Percentiles rank a stretch among this genome's conserved stretches.
Evolutionary conservation across 1,140 invertebrate genomes (phyloP).

Genomic region (Cryptotermes secundus): DNA sequence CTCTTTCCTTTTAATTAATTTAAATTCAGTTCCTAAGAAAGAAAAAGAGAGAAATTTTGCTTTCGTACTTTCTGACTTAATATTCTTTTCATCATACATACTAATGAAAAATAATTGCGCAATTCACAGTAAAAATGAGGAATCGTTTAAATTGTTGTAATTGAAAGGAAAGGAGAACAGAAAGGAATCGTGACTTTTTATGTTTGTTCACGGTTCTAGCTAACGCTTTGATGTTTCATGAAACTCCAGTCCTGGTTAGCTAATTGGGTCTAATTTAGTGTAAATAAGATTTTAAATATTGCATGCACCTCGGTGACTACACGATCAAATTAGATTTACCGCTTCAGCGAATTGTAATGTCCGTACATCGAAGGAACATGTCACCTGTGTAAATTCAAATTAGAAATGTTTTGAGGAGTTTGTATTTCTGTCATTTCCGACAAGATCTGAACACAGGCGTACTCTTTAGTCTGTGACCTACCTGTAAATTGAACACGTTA

Average conservation of each 20-base stretch:
- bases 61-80: not conserved
- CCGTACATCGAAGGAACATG: no score
- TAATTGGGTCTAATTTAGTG: constrained; percentile 13
- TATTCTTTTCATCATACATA: not conserved
- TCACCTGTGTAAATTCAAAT: no score
- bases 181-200: no score
- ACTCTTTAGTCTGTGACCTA: no score
- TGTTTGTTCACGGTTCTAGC: not conserved
- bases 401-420: no score
- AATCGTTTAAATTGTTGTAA: not conserved
- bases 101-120: not conserved
- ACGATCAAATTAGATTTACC: no score
- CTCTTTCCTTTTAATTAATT: not conserved
- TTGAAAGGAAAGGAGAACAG: no score
- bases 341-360: no score
- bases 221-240: not conserved
- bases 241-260: not conserved
- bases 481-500: no score
- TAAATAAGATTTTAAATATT: not conserved
- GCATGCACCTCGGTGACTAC: not conserved
- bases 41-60: not conserved
- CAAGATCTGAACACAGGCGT: no score
- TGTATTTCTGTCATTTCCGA: no score
- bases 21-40: not conserved
- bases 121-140: not conserved